Conservation (phyloP, 2,797 vertebrate species). For the Chaetodon trifasciatus region DNA sequence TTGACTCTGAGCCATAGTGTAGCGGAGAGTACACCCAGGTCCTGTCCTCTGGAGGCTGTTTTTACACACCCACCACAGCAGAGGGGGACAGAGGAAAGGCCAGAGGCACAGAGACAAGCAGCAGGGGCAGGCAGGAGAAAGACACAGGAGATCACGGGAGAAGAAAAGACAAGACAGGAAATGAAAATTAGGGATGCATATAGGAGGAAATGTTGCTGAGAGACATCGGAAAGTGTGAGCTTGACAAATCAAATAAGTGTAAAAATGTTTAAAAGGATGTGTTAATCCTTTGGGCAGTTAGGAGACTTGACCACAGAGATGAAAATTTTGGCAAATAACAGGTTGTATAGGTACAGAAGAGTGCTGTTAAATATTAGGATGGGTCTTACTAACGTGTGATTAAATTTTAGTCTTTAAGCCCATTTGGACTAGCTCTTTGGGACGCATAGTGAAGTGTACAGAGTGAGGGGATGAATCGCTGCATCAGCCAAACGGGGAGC, state of each 20-base stretch:
- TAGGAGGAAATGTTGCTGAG: slow-evolving; percentile 82
- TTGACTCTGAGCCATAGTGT: slow-evolving; percentile 95
- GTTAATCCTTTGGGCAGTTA: slow-evolving; percentile 52
- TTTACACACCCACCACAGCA: slow-evolving; percentile 85
- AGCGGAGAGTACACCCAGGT: slow-evolving; percentile 99
- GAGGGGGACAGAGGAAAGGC: slow-evolving; percentile 86
- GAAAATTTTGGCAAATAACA: slow-evolving; percentile 39
- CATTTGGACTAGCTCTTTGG: slow-evolving; percentile 50
- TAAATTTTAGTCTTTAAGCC: slow-evolving; percentile 42
- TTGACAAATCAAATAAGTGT: slow-evolving; percentile 60
- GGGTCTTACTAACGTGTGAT: slow-evolving; percentile 17
- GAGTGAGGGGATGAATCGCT: slow-evolving; percentile 63
- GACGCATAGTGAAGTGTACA: slow-evolving; percentile 41
- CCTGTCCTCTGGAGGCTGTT: slow-evolving; percentile 97
- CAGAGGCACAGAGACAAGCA: slow-evolving; percentile 84
- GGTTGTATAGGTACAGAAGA: slow-evolving; percentile 28
- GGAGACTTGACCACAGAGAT: slow-evolving; percentile 51
- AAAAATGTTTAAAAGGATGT: slow-evolving; percentile 57
- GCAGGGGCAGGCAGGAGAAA: slow-evolving; percentile 82
- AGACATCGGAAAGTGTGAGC: slow-evolving; percentile 76
- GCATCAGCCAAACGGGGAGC: slow-evolving; percentile 63
- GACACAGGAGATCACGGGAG: slow-evolving; percentile 77
- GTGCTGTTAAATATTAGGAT: slow-evolving; percentile 36
- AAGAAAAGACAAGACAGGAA: slow-evolving; percentile 86
- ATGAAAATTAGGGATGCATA: slow-evolving; percentile 88